Conservation (phyloP, 2,113 vertebrate species). For the Varanus komodoensis region DNA sequence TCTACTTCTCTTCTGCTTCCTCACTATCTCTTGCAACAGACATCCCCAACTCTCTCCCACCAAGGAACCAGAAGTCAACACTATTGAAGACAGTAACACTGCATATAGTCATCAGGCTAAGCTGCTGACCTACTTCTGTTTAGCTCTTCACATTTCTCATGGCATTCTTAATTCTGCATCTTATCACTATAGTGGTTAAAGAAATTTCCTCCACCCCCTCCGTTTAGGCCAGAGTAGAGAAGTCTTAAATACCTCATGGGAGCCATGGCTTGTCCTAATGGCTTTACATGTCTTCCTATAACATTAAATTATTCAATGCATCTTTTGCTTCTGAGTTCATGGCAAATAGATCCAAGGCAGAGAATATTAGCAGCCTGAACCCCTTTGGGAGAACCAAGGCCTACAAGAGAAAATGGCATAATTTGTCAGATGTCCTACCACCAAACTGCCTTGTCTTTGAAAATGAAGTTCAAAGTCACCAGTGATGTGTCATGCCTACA, state of each 20-base stretch:
- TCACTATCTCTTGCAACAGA: background rate
- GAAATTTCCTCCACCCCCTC: too few relatives aligned
- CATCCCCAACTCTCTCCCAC: background rate
- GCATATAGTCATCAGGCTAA: accelerated
- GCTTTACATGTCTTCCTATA: conserved; percentile 49
- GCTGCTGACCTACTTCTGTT: background rate
- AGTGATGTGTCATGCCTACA: background rate
- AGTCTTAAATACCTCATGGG: conserved; percentile 15
- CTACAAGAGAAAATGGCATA: conserved; percentile 52
- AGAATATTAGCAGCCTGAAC: conserved; percentile 58
- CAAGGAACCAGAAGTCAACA: background rate
- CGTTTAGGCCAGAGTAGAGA: background rate
- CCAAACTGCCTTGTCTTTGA: conserved; percentile 41
- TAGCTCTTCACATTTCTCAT: background rate
- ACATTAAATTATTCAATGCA: conserved; percentile 65
- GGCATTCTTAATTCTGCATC: background rate
- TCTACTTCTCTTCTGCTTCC: background rate
- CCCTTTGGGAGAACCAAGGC: conserved; percentile 36
- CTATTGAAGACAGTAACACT: background rate
- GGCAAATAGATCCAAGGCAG: conserved; percentile 12
- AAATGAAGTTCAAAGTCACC: background rate
- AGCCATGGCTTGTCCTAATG: conserved; percentile 49
- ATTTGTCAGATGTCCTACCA: conserved; percentile 48
- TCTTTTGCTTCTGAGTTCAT: conserved; percentile 57
- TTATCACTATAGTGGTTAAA: background rate